Conservation (phyloP, 2,113 vertebrate species). For the Collichthys lucidus region DNA sequence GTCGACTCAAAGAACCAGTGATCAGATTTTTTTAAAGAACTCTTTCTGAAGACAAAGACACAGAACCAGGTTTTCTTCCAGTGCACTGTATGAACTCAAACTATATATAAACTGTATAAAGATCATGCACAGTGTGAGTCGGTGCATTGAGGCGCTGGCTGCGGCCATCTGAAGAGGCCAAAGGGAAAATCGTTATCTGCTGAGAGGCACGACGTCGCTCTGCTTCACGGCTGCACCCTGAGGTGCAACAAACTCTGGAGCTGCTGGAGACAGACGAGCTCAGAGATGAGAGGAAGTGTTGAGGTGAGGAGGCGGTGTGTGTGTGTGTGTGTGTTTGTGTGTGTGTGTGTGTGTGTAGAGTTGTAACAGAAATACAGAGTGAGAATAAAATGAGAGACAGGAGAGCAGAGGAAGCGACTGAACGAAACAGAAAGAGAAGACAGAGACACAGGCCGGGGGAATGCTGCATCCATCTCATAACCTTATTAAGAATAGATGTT, state of each 20-base stretch:
- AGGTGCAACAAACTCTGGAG: constrained; percentile 38
- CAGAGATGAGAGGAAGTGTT: constrained; percentile 33
- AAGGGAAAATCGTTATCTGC: constrained; percentile 56
- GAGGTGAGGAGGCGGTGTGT: constrained; percentile 21
- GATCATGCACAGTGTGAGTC: neutral
- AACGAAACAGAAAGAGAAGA: constrained; percentile 8
- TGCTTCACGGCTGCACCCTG: constrained; percentile 58
- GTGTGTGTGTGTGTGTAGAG: constrained; percentile 20
- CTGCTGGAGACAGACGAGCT: constrained; percentile 45
- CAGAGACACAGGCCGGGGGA: constrained; percentile 11
- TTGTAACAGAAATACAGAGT: constrained; percentile 35
- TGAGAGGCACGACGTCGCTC: constrained; percentile 49
- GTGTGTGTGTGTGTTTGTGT: constrained; percentile 17
- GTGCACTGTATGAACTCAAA: neutral
- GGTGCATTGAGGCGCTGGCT: constrained; percentile 10
- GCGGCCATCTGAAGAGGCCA: constrained; percentile 38
- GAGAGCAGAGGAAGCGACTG: neutral
- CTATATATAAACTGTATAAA: neutral
- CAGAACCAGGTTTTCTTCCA: too few species aligned
- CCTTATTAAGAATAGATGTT: constrained; percentile 64
- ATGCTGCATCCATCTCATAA: constrained; percentile 38
- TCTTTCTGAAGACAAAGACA: too few species aligned
- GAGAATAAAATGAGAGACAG: constrained; percentile 32
- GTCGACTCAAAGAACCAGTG: too few species aligned
- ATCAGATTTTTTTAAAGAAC: too few species aligned